phyloP scores from a whole-genome alignment of 2,888 invertebrate genomes.

The Athalia rosae region DNA sequence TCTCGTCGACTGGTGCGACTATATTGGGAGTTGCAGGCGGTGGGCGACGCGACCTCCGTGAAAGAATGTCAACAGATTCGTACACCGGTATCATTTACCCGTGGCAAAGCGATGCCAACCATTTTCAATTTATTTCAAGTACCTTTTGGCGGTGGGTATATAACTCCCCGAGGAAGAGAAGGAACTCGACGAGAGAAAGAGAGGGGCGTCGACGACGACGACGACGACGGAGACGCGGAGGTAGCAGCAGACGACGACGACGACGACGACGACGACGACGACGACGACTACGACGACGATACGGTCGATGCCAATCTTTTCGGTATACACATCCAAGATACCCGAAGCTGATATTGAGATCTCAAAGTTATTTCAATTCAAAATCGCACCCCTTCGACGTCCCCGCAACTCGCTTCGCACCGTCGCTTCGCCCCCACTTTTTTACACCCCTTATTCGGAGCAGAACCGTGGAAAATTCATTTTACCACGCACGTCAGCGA shows the following conservation, averaged over 20 bases:
- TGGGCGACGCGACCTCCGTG: conserved; percentile 35
- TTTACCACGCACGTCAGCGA: too few relatives aligned
- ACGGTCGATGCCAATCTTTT: conserved; percentile 43
- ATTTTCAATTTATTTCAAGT: conserved; percentile 72
- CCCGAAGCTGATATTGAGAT: conserved; percentile 61
- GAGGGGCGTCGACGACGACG: neutral
- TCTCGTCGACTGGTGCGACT: neutral
- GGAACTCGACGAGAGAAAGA: conserved; percentile 37
- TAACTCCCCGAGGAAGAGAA: conserved; percentile 45
- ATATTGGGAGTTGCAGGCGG: neutral
- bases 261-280: conserved; percentile 12
- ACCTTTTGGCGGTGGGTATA: conserved; percentile 64
- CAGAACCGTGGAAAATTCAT: too few relatives aligned
- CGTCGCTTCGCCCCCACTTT: conserved; percentile 42
- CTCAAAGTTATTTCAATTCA: conserved; percentile 62
- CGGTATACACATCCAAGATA: conserved; percentile 46
- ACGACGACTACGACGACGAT: conserved; percentile 46
- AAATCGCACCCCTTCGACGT: conserved; percentile 52
- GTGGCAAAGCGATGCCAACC: conserved; percentile 65
- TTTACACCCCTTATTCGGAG: neutral
- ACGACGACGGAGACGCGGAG: conserved; percentile 43
- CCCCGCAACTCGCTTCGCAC: neutral
- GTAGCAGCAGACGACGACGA: neutral
- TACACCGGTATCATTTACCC: conserved; percentile 62
- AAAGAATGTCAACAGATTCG: conserved; percentile 49